Base-by-base conservation (phyloP, 2,888 invertebrate genomes). In the Myopa testacea region DNA sequence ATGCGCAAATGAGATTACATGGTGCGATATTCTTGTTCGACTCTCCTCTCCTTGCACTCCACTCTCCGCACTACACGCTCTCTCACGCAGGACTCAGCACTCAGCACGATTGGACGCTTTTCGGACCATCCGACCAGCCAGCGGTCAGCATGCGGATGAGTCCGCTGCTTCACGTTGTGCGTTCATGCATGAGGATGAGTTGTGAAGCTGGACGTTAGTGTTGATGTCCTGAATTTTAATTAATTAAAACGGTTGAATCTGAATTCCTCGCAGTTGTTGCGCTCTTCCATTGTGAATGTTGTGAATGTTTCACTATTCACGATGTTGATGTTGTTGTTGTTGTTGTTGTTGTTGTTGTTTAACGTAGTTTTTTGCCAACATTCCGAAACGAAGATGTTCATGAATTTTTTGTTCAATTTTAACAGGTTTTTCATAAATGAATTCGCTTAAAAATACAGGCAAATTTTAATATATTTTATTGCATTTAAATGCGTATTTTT, bases 1-100 rank as follows among this genome's bases (percentile, higher is more conserved):
- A 85, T 84, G 87, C 86, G 85, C 87, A 88, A 88, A 88, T 88
- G 88, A 88, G 88, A 87, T 85, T 87, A 70, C 70, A 70, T 70
- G 70, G 70, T 34, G 87, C 85, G 86, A 88, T 86, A 86, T 85
- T 84, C 84, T 82, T 82, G 83, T 84, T n/a, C 68, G 68, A 19
- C 50, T 50, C 62, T 19, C 26, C 34, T 26, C 62, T 26, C 34
- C 62, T 1, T 26, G 0, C 34, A 8, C 62, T 7, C 6, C 34
- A 10, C n/a, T 26, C 26, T 34, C 34, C 26, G 16, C 62, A 34
- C 26, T 5, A 26, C 8, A 8, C 34, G 19, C 62, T 63, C 26
- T 6, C 58, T 58, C 26, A 26, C 62, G 12, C 10, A 10, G 19
- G 7, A 26, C 26, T 8, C 62, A 63, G 19, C 62, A 26, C 26